Percentiles rank a stretch among this genome's conserved stretches.
Evolutionary conservation across 1,140 invertebrate genomes (phyloP).

Genomic region (Solen grandis): DNA sequence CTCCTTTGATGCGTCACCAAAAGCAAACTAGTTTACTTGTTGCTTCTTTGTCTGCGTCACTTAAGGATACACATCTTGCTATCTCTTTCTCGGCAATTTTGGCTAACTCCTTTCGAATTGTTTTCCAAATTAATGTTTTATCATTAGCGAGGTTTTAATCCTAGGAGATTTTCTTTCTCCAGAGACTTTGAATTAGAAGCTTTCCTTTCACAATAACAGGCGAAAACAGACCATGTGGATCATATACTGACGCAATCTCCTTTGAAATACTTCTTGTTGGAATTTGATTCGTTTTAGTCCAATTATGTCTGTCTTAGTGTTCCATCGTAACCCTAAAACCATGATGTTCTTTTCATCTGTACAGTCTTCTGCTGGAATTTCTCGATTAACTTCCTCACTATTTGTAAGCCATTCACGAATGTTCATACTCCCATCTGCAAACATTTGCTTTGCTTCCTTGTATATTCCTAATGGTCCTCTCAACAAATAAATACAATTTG

Average conservation of each 20-base stretch:
- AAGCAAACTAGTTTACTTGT: background rate
- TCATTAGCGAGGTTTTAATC: background rate
- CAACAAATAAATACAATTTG: too few species aligned
- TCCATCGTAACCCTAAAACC: background rate
- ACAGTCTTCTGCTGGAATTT: background rate
- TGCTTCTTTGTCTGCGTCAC: background rate
- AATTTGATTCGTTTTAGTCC: background rate
- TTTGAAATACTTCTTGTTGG: background rate
- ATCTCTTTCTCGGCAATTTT: background rate
- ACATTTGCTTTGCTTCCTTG: background rate
- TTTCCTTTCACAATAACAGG: background rate
- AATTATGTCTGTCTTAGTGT: background rate
- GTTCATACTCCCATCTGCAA: background rate
- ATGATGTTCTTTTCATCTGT: background rate
- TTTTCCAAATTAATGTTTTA: background rate
- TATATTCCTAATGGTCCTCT: background rate
- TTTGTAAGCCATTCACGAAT: slow-evolving; percentile 8
- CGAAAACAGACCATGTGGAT: slow-evolving; percentile 1
- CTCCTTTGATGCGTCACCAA: background rate
- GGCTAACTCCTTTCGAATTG: background rate
- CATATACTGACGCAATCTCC: background rate
- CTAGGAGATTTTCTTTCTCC: background rate
- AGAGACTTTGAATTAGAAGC: background rate
- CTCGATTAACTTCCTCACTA: background rate
- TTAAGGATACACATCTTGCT: background rate